Evolutionary conservation across 2,888 invertebrate genomes (phyloP).

Genomic region (Imbricaverruca yamaguchii): DNA sequence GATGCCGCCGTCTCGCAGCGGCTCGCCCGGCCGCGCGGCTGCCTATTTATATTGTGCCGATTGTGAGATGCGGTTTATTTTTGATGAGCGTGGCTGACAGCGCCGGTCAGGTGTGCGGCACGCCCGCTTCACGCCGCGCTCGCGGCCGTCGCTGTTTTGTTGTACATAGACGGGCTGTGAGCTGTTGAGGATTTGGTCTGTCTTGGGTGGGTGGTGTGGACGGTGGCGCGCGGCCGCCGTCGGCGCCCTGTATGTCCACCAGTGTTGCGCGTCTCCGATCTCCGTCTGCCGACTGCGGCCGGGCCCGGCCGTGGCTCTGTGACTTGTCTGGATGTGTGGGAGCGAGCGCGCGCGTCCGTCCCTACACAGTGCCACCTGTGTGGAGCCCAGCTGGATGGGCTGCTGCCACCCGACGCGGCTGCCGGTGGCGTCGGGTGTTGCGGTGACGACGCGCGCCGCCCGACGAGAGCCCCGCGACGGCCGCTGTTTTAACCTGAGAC

Average conservation of each 20-base stretch:
- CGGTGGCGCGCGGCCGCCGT: background rate
- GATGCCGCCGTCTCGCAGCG: background rate
- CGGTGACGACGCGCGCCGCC: background rate
- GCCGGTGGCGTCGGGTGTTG: background rate
- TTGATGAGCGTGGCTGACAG: background rate
- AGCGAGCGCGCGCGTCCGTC: too few relatives aligned
- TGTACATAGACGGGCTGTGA: slow-evolving; percentile 20
- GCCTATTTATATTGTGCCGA: slow-evolving; percentile 5
- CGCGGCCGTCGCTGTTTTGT: slow-evolving; percentile 13
- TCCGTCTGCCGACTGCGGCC: background rate
- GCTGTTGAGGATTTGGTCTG: slow-evolving; percentile 13
- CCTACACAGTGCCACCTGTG: background rate
- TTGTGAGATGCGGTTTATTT: slow-evolving; percentile 6
- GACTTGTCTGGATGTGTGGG: too few relatives aligned
- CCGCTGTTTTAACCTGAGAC: background rate
- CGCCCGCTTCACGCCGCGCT: background rate
- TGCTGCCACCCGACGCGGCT: background rate
- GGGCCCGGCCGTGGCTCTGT: background rate
- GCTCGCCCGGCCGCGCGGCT: background rate
- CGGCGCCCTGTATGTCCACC: background rate
- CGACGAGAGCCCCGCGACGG: background rate
- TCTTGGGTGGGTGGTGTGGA: background rate
- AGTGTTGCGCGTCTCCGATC: background rate
- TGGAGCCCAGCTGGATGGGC: background rate
- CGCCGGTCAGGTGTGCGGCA: background rate